These are phyloP conservation scores for Saccostrea echinata DNA, from an alignment of 1,140 invertebrate genomes.

Conservation along the genomic window DNA sequence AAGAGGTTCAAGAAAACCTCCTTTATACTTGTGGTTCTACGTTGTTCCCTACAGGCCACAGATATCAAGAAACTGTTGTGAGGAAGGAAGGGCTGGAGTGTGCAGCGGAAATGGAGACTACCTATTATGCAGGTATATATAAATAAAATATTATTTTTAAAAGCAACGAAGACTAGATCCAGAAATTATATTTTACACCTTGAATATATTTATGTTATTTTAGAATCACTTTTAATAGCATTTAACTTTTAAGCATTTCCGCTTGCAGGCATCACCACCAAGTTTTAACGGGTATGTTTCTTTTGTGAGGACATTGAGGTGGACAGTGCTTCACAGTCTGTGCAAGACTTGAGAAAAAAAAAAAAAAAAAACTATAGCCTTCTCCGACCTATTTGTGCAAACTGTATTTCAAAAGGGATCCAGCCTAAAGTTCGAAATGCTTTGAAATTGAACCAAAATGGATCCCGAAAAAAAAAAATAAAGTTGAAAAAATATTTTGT, in stretches of 20 bases:
- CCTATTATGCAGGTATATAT: background rate
- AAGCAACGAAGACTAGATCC: background rate
- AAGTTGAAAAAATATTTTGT: no score
- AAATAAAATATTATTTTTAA: background rate
- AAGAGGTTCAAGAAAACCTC: no score
- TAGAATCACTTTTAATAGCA: background rate
- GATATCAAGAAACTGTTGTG: background rate
- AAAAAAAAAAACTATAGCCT: conserved; percentile 6
- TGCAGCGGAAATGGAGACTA: background rate
- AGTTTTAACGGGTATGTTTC: background rate
- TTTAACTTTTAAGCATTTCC: no score
- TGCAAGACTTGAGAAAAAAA: no score
- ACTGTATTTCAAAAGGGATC: no score
- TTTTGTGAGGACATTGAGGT: background rate
- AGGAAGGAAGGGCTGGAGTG: background rate
- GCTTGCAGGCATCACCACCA: background rate
- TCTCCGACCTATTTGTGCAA: no score
- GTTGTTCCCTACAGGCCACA: background rate
- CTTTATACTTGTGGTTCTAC: no score
- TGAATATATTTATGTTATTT: background rate
- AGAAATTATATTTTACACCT: background rate
- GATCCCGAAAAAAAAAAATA: no score
- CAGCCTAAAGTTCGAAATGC: no score
- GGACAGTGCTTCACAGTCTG: background rate
- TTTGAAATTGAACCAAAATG: no score